A percentile compares a stretch with the other conserved stretches of the same genome.
Evolutionary conservation across 2,888 invertebrate species (phyloP).

Genomic region (Acanthococcus lagerstroemiae): DNA sequence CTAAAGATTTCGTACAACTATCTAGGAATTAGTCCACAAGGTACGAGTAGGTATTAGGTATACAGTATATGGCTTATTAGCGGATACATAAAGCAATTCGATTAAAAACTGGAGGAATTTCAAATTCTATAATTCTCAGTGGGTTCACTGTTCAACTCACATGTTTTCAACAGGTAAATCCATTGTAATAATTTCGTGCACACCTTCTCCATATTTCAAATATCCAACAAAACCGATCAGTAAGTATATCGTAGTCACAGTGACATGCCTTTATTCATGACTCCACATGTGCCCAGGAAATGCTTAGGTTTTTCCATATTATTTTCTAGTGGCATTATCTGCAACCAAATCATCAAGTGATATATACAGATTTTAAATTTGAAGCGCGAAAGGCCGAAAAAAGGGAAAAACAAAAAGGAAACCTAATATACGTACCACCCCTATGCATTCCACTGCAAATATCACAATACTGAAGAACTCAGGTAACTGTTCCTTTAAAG

Average conservation of each 20-base stretch:
- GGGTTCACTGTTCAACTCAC: conserved; percentile 43
- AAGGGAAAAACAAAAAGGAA: no score
- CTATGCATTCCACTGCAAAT: conserved; percentile 97
- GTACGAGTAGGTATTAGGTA: no score
- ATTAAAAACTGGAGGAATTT: no score
- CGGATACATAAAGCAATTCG: no score
- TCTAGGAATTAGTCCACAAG: no score
- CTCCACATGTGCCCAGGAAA: conserved; percentile 72
- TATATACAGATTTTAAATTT: no score
- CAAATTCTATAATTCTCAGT: no score
- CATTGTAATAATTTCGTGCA: conserved; percentile 69
- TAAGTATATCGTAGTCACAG: conserved; percentile 78
- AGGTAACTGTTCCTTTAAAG: conserved; percentile 54
- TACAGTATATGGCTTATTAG: no score
- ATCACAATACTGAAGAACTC: conserved; percentile 90
- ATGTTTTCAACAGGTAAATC: conserved; percentile 59
- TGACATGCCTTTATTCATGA: conserved; percentile 83
- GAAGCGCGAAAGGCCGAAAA: no score
- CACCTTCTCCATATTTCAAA: conserved; percentile 58
- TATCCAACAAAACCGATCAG: conserved; percentile 90
- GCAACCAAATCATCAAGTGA: no score
- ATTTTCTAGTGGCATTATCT: conserved; percentile 89
- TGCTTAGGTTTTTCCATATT: conserved; percentile 78
- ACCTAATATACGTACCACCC: conserved; percentile 46
- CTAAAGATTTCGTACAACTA: no score